Evolutionary conservation across 2,113 vertebrate species (phyloP).

Genomic region (Etheostoma cragini): DNA sequence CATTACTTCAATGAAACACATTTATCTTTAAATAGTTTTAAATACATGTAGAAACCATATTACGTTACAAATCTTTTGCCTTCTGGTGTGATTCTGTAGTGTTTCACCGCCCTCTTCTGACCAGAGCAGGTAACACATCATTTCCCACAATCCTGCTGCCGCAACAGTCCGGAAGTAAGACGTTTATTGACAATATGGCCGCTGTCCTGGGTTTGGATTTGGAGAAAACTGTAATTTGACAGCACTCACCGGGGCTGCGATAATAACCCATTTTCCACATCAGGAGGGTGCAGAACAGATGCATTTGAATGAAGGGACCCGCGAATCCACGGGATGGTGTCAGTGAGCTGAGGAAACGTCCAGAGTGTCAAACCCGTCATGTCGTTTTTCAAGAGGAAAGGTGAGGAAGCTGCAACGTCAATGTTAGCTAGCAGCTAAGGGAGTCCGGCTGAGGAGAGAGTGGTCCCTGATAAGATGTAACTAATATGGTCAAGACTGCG

Average conservation of each 20-base stretch:
- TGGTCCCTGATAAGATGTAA: no score
- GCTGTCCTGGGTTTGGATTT: slow-evolving; percentile 75
- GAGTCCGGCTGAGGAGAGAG: not conserved
- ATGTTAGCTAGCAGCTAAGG: not conserved
- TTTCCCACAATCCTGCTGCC: slow-evolving; percentile 83
- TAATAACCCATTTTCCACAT: slow-evolving; percentile 2
- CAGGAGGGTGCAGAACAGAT: slow-evolving; percentile 38
- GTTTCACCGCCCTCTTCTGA: slow-evolving; percentile 40
- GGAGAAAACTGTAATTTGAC: slow-evolving; percentile 72
- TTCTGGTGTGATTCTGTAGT: not conserved
- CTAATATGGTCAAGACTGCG: not conserved
- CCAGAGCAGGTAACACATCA: slow-evolving; percentile 8
- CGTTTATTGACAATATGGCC: slow-evolving; percentile 93
- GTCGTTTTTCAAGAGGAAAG: slow-evolving; percentile 93
- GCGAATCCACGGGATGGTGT: slow-evolving; percentile 78
- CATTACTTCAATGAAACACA: not conserved
- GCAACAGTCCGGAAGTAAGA: slow-evolving; percentile 86
- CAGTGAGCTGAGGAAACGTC: slow-evolving; percentile 79
- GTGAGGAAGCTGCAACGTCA: slow-evolving; percentile 81
- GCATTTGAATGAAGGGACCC: slow-evolving; percentile 85
- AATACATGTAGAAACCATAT: not conserved
- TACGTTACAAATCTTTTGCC: no score
- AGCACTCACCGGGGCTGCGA: slow-evolving; percentile 50
- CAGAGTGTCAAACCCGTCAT: slow-evolving; percentile 81
- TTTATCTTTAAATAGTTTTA: no score